Evolutionary conservation across 2,888 invertebrate genomes (phyloP).

Genomic region (Eueremaeus valkanovi): DNA sequence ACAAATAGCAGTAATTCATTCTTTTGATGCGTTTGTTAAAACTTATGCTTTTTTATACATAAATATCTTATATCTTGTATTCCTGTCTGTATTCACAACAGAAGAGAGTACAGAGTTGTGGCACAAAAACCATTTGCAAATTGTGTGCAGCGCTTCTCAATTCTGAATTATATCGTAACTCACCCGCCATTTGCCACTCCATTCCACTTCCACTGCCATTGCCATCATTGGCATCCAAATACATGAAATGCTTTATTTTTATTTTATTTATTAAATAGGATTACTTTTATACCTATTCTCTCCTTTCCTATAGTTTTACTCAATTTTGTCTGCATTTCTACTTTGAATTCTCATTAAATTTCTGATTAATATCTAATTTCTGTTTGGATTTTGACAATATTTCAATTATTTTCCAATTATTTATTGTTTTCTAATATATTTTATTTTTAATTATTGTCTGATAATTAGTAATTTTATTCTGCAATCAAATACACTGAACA

Average conservation of each 20-base stretch:
- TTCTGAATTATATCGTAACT: constrained; percentile 8
- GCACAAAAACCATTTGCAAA: constrained; percentile 21
- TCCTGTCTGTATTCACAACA: neutral
- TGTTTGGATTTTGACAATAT: too few relatives aligned
- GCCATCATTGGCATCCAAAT: neutral
- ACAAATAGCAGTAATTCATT: constrained; percentile 11
- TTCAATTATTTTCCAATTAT: too few relatives aligned
- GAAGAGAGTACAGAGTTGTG: neutral
- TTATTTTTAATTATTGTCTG: too few relatives aligned
- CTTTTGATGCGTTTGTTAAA: neutral
- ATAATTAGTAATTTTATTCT: too few relatives aligned
- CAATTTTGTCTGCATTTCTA: too few relatives aligned
- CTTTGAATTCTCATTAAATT: too few relatives aligned
- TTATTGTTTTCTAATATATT: too few relatives aligned
- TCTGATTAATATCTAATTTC: too few relatives aligned
- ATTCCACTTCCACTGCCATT: neutral
- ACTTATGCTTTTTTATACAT: neutral
- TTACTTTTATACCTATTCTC: too few relatives aligned
- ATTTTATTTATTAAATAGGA: too few relatives aligned
- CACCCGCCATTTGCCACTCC: neutral
- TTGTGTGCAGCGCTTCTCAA: constrained; percentile 10
- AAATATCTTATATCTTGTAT: neutral
- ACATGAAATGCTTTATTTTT: neutral
- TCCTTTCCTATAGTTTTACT: too few relatives aligned
- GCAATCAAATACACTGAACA: too few relatives aligned